A percentile compares a stretch with the other conserved stretches of the same genome.
These are phyloP conservation scores for Arge pagana DNA, from an alignment of 2,888 invertebrate genomes.

Conservation along the genomic window DNA sequence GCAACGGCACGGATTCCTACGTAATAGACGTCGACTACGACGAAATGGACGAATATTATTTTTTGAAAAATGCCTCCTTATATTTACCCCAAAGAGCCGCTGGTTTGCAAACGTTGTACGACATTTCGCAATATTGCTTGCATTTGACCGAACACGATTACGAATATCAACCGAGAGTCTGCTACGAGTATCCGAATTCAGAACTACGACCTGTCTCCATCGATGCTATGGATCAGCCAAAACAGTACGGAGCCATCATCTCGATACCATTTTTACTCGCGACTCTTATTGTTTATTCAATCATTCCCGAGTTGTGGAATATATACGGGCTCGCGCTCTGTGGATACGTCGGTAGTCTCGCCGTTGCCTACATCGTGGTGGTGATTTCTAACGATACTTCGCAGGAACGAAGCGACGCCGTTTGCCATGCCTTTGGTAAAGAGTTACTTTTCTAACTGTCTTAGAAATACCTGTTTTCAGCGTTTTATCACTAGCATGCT, in stretches of 20 bases:
- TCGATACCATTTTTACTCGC: conserved; percentile 49
- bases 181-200: neutral
- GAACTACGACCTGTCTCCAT: conserved; percentile 23
- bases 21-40: conserved; percentile 29
- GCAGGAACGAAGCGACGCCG: conserved; percentile 11
- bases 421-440: conserved; percentile 41
- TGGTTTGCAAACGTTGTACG: neutral
- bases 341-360: conserved; percentile 44
- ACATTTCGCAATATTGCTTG: conserved; percentile 36
- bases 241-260: too few species aligned
- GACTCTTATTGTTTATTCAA: conserved; percentile 48
- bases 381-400: conserved; percentile 33
- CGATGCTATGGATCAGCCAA: conserved; percentile 41
- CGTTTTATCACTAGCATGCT: neutral
- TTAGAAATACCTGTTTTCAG: neutral
- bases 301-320: conserved; percentile 49
- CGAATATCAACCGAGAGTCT: too few species aligned
- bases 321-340: conserved; percentile 51
- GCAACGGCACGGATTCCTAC: conserved; percentile 28
- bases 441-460: too few species aligned
- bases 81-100: conserved; percentile 10
- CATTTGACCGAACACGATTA: conserved; percentile 15
- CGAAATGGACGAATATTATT: conserved; percentile 26
- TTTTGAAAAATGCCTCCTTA: conserved; percentile 41
- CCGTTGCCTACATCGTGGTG: conserved; percentile 43